A percentile compares a stretch with the other conserved stretches of the same genome.
Evolutionary conservation across 2,113 vertebrate species (phyloP).

Genomic region (Microtus ochrogaster): DNA sequence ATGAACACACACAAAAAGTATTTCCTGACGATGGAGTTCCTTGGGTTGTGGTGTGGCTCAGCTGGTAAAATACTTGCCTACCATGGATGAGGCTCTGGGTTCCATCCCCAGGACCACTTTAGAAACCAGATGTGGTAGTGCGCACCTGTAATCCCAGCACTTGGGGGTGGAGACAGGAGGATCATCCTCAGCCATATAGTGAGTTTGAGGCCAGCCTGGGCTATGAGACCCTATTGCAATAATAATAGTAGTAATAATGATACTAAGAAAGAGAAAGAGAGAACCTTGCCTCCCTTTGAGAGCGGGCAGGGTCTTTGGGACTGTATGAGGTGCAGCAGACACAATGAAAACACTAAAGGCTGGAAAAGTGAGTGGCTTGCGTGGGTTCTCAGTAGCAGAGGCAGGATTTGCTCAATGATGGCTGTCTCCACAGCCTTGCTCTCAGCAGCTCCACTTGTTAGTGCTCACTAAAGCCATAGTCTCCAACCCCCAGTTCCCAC

Average conservation of each 20-base stretch:
- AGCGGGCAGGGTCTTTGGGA: not conserved
- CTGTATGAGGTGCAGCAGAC: not conserved
- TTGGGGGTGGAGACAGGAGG: not conserved
- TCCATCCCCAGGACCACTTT: not conserved
- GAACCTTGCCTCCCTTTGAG: not conserved
- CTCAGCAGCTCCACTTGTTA: not conserved
- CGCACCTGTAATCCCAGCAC: not conserved
- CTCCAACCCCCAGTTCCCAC: not conserved
- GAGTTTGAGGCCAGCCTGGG: not conserved
- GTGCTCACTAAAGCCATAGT: not conserved
- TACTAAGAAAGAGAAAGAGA: not conserved
- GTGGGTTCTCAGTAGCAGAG: not conserved
- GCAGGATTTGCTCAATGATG: not conserved
- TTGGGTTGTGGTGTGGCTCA: not conserved
- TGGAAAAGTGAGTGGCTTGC: not conserved
- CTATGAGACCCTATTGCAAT: not conserved
- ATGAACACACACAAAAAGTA: not conserved
- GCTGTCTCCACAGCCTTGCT: not conserved
- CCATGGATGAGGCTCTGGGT: not conserved
- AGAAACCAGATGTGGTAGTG: not conserved
- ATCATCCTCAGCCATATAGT: not conserved
- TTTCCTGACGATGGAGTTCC: not conserved
- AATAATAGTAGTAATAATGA: not conserved
- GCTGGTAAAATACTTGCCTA: not conserved
- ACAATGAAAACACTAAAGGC: not conserved